These are phyloP conservation scores for Hexactinellida sp. DNA, from an alignment of 37 sponge, comb jelly and placozoan genomes.

Conservation along the genomic window DNA sequence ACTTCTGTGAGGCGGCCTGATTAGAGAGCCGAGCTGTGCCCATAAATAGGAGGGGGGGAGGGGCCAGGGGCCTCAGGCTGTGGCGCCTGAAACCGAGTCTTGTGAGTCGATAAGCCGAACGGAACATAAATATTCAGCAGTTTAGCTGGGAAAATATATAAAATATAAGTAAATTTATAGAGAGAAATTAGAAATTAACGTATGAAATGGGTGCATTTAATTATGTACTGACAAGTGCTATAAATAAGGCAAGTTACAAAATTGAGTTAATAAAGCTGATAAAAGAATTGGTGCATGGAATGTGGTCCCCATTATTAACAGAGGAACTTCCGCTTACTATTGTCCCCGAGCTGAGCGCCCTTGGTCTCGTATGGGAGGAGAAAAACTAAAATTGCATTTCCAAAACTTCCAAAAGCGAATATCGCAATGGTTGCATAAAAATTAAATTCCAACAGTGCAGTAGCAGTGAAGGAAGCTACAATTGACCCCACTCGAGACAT, in stretches of 20 bases:
- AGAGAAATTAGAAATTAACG: too few species aligned
- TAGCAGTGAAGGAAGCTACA: neutral
- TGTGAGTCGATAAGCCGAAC: neutral
- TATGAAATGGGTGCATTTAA: too few species aligned
- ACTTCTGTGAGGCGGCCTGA: neutral
- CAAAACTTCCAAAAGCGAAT: neutral
- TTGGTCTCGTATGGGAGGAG: neutral
- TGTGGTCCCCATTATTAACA: too few species aligned
- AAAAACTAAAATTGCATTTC: neutral
- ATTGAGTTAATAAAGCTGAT: too few species aligned
- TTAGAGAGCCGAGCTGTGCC: neutral
- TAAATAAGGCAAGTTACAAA: too few species aligned
- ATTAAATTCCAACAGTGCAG: neutral
- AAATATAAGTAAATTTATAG: too few species aligned
- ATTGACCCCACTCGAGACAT: neutral
- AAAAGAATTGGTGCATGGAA: too few species aligned
- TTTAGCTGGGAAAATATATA: too few species aligned
- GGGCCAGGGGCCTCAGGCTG: neutral
- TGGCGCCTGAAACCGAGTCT: neutral
- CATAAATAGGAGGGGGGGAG: neutral
- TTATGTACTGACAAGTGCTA: too few species aligned
- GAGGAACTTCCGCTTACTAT: neutral
- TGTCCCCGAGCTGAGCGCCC: neutral
- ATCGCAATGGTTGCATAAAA: neutral
- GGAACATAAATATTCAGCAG: constrained; percentile 6